Evolutionary conservation across 2,888 invertebrate species (phyloP), one percentile per base, ranked within the genome.

Genomic region (Tinea pellionella): DNA sequence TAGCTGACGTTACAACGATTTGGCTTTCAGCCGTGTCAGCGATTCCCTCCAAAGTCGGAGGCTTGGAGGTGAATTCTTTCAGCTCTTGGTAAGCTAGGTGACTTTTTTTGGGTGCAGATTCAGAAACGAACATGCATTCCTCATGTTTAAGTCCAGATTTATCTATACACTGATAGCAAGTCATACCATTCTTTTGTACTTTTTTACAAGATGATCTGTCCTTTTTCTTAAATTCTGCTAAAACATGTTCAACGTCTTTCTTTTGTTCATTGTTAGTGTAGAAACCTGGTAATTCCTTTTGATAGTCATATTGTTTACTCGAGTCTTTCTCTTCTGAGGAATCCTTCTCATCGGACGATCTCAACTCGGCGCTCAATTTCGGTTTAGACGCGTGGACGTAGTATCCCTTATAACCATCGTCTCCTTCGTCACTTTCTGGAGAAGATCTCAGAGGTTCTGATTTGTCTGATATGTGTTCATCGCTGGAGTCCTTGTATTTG

Each of bases 81-180:
- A 89, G 78, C 77, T 92, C 91, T 69, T 91, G 91, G 69, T 92
- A 92, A 13, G 92, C 90, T 64, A 92, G 77, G 70, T 91, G 91
- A 60, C 90, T 90, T 58, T 89, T 88, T 69, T 89, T 88, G 0
- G 92, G 92, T 47, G 91, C 90, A 0, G 91, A 90, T 66, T 92
- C 92, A 0, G 92, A 92, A 8, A 93, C 89, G 75, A 90, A 94
- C 90, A 93, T 93, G 70, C 94, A 94, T 73, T 94, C 94, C 75
- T 94, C 94, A 68, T 93, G 90, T 72, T 92, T 91, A 59, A 91
- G 82, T 0, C 93, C 93, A 59, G 89, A 88, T 65, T 91, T 88
- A 67, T 93, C 92, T 2, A 90, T 78, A 71, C 94, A 94, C 65
- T 92, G 89, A 72, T 90, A 94, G 70, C 94, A 94, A 0, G 93